A percentile compares a stretch with the other conserved stretches of the same genome.
Conservation (phyloP, 2,113 vertebrate genomes). For the Noturus placidus region DNA sequence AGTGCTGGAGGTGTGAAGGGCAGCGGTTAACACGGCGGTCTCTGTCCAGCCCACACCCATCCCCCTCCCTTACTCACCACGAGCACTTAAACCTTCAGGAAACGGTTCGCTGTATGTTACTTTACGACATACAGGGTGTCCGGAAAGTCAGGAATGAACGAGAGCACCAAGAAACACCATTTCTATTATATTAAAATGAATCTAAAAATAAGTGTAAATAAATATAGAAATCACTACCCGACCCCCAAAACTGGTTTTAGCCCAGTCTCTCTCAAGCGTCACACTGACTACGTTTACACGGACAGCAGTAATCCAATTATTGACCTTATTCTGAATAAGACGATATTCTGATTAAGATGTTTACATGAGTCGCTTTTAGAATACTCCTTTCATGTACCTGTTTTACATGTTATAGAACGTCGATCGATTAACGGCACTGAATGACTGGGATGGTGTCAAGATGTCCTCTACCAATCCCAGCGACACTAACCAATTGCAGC, state of each 20-base stretch:
- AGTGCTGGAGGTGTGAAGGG: not conserved
- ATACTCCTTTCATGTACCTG: too few relatives aligned
- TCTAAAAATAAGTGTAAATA: not conserved
- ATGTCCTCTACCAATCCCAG: not conserved
- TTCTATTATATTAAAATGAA: not conserved
- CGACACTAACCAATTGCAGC: not conserved
- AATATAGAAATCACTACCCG: too few relatives aligned
- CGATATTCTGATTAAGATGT: too few relatives aligned
- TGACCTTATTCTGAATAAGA: too few relatives aligned
- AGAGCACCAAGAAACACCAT: not conserved
- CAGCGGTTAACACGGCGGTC: not conserved
- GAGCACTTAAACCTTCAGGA: not conserved
- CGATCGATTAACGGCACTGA: too few relatives aligned
- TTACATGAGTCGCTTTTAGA: too few relatives aligned
- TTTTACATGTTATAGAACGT: too few relatives aligned
- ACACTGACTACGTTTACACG: too few relatives aligned
- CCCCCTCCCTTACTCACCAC: not conserved
- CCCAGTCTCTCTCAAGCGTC: too few relatives aligned
- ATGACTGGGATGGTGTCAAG: not conserved
- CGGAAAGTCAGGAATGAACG: not conserved
- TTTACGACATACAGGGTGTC: not conserved
- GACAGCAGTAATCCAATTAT: too few relatives aligned
- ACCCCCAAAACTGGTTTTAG: too few relatives aligned
- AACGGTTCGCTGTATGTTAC: not conserved
- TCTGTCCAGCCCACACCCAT: not conserved